Base-by-base conservation (phyloP, 2,888 invertebrate species). In the Pterobdella sp. region DNA sequence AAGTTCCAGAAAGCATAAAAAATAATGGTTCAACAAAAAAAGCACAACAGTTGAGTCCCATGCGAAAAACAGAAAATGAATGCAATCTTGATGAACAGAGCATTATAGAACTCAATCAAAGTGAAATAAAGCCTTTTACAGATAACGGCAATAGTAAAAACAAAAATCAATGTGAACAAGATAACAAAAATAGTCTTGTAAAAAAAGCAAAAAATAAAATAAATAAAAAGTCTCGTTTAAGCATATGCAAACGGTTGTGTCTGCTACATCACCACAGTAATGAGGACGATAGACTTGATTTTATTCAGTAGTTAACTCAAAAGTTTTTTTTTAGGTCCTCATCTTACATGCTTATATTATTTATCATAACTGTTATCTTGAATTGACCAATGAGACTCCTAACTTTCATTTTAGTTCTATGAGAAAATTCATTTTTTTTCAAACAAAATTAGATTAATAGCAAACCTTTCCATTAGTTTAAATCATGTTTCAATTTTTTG, bases 51-150 rank as follows among this genome's bases (percentile, higher is more conserved):
- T 49, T 29, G 34, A 4, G 32, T 34, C 35, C 7, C 35, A 1
- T 37, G 0, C 29, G 26, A 68, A 26, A 72, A 18, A 29, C 36
- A 72, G 72, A 66, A 29, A 72, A 3, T 49, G 56, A 52, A 32
- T 37, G 67, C 1, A 22, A n/a, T 1, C 36, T n/a, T n/a, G n/a
- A n/a, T n/a, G n/a, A n/a, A n/a, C n/a, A n/a, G n/a, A n/a, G n/a
- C n/a, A n/a, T n/a, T n/a, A 10, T 26, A 18, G 31, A 14, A 34
- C n/a, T 10, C 14, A 37, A 29, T 37, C 4, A 34, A 3, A 37
- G 36, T 37, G 22, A 68, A n/a, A 68, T 3, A 37, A n/a, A 68
- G 1, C 42, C 18, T 49, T 7, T 67, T 34, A 52, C 29, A 73
- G 35, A 68, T 31, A 36, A 7, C 29, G 60, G 22, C 26, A 56